Conservation (phyloP, 1,140 invertebrate species). For the Brachionus calyciflorus region DNA sequence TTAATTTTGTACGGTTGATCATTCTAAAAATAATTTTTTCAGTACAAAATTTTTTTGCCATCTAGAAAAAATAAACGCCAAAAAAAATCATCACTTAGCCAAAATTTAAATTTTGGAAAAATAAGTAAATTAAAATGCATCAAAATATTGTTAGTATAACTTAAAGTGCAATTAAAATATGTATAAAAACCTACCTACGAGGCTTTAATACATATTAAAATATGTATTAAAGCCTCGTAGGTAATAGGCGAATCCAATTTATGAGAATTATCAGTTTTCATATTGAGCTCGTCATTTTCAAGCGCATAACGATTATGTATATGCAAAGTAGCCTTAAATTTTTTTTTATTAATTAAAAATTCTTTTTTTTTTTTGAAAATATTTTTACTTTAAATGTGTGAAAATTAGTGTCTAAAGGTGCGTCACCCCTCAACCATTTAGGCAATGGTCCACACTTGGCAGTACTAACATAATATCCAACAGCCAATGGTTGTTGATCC, state of each 20-base stretch:
- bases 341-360: conserved; percentile 71
- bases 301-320: conserved; percentile 35
- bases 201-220: too few relatives aligned
- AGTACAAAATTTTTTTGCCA: too few relatives aligned
- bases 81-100: too few relatives aligned
- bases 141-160: too few relatives aligned
- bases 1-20: too few relatives aligned
- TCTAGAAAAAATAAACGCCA: too few relatives aligned
- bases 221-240: conserved; percentile 59
- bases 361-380: too few relatives aligned
- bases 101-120: too few relatives aligned
- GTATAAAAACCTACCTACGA: too few relatives aligned
- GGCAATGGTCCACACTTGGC: conserved; percentile 90
- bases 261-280: conserved; percentile 36
- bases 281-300: conserved; percentile 45
- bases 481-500: conserved; percentile 91
- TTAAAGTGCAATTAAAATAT: too few relatives aligned
- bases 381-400: conserved; percentile 83
- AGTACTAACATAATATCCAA: conserved; percentile 94
- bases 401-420: conserved; percentile 74
- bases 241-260: conserved; percentile 38
- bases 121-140: too few relatives aligned
- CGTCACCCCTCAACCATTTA: conserved; percentile 66
- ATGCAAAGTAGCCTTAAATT: conserved; percentile 20
- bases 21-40: too few relatives aligned